Conservation (phyloP, 2,797 vertebrate genomes). For the Sphenopsis melanotis region DNA sequence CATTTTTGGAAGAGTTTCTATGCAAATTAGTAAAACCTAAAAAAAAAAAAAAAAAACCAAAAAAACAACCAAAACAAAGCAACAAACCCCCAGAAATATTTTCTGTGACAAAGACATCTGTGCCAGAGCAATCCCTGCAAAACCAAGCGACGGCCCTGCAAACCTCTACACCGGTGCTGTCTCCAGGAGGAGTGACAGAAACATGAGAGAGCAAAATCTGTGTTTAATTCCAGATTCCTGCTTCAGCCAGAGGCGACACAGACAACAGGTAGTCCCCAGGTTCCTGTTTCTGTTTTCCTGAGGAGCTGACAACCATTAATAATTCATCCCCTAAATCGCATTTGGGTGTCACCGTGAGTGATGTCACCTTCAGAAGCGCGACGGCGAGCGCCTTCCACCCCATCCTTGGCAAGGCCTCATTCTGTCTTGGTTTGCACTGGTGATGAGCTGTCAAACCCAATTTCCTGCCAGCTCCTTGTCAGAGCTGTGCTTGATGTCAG, state of each 20-base stretch:
- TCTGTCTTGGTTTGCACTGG: slow-evolving; percentile 47
- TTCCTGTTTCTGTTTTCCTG: background rate
- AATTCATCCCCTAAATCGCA: slow-evolving; percentile 32
- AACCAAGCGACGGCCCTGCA: background rate
- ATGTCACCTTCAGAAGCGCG: slow-evolving; percentile 29
- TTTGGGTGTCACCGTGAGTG: slow-evolving; percentile 15
- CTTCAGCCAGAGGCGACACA: background rate
- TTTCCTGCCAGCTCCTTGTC: slow-evolving; percentile 56
- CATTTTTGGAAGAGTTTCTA: background rate
- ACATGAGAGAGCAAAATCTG: background rate
- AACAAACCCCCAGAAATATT: accelerated
- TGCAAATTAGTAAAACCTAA: background rate
- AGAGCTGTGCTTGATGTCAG: slow-evolving; percentile 28
- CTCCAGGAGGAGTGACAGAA: background rate
- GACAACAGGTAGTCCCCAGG: background rate
- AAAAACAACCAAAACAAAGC: background rate
- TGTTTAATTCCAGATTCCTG: background rate
- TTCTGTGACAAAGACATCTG: background rate
- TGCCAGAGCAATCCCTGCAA: background rate
- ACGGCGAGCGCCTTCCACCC: background rate
- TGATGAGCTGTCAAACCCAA: slow-evolving; percentile 27
- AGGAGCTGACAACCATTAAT: slow-evolving; percentile 24
- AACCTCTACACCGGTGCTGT: background rate
- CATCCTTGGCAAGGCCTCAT: slow-evolving; percentile 37
- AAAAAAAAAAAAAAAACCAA: background rate